Evolutionary conservation across 2,888 invertebrate species (phyloP).

Genomic region (Priapulus caudatus): DNA sequence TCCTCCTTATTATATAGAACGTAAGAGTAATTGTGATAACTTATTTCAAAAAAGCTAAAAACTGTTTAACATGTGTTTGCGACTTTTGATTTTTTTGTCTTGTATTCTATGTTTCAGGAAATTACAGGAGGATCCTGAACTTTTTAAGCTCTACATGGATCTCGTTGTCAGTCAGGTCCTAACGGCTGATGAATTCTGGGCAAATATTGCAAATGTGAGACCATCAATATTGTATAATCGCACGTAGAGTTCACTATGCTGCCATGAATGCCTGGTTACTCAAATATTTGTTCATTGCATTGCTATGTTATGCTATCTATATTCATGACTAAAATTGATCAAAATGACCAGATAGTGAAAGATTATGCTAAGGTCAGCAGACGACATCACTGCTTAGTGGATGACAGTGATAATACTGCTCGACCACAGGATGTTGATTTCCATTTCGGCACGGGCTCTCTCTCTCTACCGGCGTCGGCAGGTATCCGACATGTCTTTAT

Average conservation of each 20-base stretch:
- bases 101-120: conserved; percentile 54
- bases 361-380: conserved; percentile 7
- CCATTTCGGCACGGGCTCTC: too few species aligned
- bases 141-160: conserved; percentile 89
- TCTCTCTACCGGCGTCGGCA: too few species aligned
- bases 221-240: too few species aligned
- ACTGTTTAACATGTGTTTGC: too few species aligned
- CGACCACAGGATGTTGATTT: neutral
- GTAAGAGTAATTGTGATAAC: too few species aligned
- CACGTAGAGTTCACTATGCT: neutral
- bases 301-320: conserved; percentile 5
- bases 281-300: neutral
- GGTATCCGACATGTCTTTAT: too few species aligned
- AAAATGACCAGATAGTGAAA: too few species aligned
- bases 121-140: conserved; percentile 72
- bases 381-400: too few species aligned
- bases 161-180: conserved; percentile 91
- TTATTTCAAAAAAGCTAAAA: too few species aligned
- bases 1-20: too few species aligned
- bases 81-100: too few species aligned
- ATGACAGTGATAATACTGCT: conserved; percentile 16
- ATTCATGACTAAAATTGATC: too few species aligned
- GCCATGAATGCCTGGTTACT: neutral
- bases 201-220: conserved; percentile 36
- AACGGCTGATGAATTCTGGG: conserved; percentile 96